A percentile compares a stretch with the other conserved stretches of the same genome.
These are phyloP conservation scores for Germaria angustata DNA, from an alignment of 2,888 invertebrate species.

Conservation along the genomic window DNA sequence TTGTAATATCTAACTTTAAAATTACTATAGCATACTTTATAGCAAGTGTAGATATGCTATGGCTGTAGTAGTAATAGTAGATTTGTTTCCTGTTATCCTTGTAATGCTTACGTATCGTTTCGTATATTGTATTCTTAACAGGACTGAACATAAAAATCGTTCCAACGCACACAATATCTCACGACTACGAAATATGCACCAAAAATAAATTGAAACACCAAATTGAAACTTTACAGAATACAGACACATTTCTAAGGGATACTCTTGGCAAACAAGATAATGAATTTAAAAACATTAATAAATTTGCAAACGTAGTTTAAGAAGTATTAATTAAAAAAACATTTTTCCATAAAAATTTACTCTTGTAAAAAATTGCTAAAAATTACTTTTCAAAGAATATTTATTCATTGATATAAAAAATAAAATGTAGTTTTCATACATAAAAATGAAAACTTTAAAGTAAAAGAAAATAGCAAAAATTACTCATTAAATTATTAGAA, in stretches of 20 bases:
- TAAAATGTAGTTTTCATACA: not conserved
- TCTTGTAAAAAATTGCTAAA: not conserved
- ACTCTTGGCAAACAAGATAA: not conserved
- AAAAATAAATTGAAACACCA: slow-evolving; percentile 7
- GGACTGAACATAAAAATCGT: slow-evolving; percentile 39
- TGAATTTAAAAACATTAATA: too few species aligned
- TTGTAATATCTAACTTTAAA: slow-evolving; percentile 12
- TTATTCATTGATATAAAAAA: not conserved
- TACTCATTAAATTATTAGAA: too few species aligned
- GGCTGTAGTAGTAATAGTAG: slow-evolving; percentile 9
- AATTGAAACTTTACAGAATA: not conserved
- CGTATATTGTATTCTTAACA: slow-evolving; percentile 41
- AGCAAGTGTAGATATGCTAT: slow-evolving; percentile 7
- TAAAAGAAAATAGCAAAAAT: too few species aligned
- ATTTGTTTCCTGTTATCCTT: slow-evolving; percentile 68
- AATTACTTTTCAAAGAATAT: not conserved
- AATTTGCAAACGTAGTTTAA: too few species aligned
- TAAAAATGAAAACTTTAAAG: too few species aligned
- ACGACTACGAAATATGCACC: not conserved
- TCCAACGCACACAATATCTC: slow-evolving; percentile 3
- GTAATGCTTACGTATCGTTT: slow-evolving; percentile 50
- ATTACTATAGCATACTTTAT: slow-evolving; percentile 27
- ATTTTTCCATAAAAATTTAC: not conserved
- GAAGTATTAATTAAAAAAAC: too few species aligned
- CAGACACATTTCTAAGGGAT: not conserved